A percentile compares a stretch with the other conserved stretches of the same genome.
These are phyloP conservation scores for Pachymerium ferrugineum DNA, from an alignment of 2,888 invertebrate species.

Conservation along the genomic window DNA sequence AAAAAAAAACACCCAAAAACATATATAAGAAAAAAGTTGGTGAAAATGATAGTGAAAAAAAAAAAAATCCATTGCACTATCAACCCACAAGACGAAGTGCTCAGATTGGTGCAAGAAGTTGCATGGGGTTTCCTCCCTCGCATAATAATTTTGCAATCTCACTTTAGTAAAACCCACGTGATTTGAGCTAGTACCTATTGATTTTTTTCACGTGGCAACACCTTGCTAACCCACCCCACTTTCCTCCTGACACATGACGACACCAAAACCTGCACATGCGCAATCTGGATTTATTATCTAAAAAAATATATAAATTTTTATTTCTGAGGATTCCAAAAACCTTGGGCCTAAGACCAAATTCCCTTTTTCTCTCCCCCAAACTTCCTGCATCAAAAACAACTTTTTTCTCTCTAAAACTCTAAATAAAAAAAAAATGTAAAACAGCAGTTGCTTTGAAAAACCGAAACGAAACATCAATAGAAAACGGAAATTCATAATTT, in stretches of 20 bases:
- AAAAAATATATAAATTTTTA: neutral
- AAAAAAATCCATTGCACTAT: too few species aligned
- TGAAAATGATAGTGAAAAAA: neutral
- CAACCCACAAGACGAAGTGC: neutral
- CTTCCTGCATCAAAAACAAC: too few species aligned
- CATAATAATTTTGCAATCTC: neutral
- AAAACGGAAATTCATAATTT: too few species aligned
- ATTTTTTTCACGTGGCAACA: slow-evolving; percentile 4
- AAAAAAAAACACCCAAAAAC: neutral
- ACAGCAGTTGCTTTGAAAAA: too few species aligned
- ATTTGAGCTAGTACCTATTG: neutral
- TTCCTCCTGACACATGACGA: neutral
- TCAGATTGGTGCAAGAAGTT: neutral
- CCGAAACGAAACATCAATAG: neutral
- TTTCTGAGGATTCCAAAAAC: too few species aligned
- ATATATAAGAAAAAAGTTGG: neutral
- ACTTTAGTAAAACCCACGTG: neutral
- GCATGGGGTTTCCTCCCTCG: neutral
- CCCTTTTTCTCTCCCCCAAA: too few species aligned
- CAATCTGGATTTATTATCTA: neutral
- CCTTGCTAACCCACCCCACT: neutral
- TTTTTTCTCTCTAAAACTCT: too few species aligned
- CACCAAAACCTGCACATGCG: neutral
- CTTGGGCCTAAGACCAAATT: too few species aligned
- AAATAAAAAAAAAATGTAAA: too few species aligned